Conservation (phyloP, 2,113 vertebrate species). For the Uria aalge region DNA sequence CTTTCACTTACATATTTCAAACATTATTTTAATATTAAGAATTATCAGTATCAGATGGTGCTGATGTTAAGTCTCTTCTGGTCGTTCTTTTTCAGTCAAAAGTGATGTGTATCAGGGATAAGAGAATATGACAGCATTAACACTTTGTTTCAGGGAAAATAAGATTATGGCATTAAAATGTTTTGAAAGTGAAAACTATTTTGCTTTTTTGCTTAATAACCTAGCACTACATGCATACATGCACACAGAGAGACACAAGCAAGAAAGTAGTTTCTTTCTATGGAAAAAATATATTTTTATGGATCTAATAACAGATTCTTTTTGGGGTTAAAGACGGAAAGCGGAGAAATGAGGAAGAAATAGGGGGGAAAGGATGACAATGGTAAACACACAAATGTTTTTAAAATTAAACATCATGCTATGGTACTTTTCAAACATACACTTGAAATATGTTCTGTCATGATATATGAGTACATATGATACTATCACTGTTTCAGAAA, state of each 20-base stretch:
- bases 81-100: conserved; percentile 1
- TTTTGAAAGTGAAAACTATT: background rate
- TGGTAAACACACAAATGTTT: background rate
- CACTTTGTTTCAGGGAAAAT: conserved; percentile 23
- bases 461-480: background rate
- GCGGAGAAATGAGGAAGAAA: background rate
- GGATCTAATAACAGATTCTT: background rate
- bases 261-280: background rate
- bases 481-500: conserved; percentile 38
- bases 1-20: background rate
- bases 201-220: background rate
- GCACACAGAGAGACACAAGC: background rate
- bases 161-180: conserved; percentile 38
- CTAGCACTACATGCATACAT: background rate
- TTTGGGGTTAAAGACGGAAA: background rate
- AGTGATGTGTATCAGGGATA: background rate
- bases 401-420: background rate
- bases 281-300: background rate
- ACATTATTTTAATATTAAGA: background rate
- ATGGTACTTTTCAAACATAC: background rate
- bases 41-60: background rate
- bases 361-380: background rate
- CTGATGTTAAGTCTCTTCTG: background rate
- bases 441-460: conserved; percentile 16
- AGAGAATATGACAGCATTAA: conserved; percentile 20